These are phyloP conservation scores for Theretra japonica DNA, from an alignment of 2,888 invertebrate species.

Conservation along the genomic window DNA sequence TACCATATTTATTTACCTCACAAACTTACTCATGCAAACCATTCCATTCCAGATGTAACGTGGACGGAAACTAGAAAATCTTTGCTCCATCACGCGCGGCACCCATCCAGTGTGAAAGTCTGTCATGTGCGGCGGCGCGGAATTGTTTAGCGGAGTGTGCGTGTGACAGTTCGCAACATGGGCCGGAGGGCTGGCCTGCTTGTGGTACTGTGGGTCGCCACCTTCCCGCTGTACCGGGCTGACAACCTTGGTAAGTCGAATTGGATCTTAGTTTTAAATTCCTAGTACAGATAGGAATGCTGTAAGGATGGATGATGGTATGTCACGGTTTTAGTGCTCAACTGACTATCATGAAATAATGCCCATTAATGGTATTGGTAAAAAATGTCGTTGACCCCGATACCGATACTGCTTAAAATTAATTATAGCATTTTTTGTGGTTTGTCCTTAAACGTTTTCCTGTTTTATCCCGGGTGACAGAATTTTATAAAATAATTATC, in stretches of 20 bases:
- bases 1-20: neutral
- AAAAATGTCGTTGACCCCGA: no score
- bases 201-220: slow-evolving; percentile 71
- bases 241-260: slow-evolving; percentile 77
- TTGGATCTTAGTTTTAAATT: no score
- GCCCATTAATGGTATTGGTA: no score
- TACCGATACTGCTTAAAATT: no score
- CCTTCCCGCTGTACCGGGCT: slow-evolving; percentile 73
- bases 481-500: no score
- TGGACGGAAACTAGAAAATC: slow-evolving; percentile 1
- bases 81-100: slow-evolving; percentile 19
- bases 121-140: slow-evolving; percentile 39
- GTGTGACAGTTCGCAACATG: slow-evolving; percentile 56
- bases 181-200: slow-evolving; percentile 64
- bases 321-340: no score
- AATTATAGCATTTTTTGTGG: no score
- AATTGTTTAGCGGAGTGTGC: slow-evolving; percentile 38
- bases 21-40: no score
- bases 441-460: no score
- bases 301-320: neutral
- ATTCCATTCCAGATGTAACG: slow-evolving; percentile 1
- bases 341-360: no score
- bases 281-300: neutral
- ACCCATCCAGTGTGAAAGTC: slow-evolving; percentile 27
- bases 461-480: no score